Conservation (phyloP, 1,140 invertebrate species). For the Melitaea cinxia region DNA sequence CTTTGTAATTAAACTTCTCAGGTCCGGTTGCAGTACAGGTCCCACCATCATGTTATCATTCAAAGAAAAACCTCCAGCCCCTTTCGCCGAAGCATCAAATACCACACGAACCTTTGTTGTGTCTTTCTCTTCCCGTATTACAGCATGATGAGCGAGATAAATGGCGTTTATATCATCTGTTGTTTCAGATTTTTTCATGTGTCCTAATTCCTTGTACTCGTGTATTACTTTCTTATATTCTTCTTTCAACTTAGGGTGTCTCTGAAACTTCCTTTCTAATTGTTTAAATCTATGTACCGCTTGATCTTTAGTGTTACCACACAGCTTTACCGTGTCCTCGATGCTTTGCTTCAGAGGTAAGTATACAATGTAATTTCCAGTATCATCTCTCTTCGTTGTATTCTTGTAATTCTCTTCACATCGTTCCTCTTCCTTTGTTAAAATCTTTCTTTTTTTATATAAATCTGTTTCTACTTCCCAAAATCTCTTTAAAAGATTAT, state of each 20-base stretch:
- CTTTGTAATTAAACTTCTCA: not conserved
- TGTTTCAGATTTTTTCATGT: slow-evolving; percentile 2
- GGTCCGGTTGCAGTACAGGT: slow-evolving; percentile 1
- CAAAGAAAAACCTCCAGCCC: not conserved
- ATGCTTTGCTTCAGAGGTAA: slow-evolving; percentile 6
- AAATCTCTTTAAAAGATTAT: slow-evolving; percentile 7
- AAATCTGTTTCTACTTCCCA: not conserved
- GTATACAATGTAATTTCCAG: slow-evolving; percentile 2
- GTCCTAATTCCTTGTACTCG: not conserved
- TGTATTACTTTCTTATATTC: slow-evolving; percentile 1
- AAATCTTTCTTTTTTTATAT: not conserved
- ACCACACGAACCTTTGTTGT: not conserved
- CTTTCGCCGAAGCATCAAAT: slow-evolving; percentile 2
- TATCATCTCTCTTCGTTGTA: not conserved
- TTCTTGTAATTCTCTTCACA: slow-evolving; percentile 4
- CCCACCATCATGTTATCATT: not conserved
- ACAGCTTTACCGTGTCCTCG: not conserved
- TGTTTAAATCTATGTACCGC: not conserved
- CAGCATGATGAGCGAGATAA: slow-evolving; percentile 1
- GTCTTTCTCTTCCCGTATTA: slow-evolving; percentile 1
- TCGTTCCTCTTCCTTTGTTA: not conserved
- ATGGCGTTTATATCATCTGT: not conserved
- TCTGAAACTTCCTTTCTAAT: slow-evolving; percentile 6
- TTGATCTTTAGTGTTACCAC: not conserved
- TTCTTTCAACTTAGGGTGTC: not conserved